These are phyloP conservation scores for Galaxea fascicularis DNA, from an alignment of 92 coral and sea anemone genomes.

Conservation along the genomic window DNA sequence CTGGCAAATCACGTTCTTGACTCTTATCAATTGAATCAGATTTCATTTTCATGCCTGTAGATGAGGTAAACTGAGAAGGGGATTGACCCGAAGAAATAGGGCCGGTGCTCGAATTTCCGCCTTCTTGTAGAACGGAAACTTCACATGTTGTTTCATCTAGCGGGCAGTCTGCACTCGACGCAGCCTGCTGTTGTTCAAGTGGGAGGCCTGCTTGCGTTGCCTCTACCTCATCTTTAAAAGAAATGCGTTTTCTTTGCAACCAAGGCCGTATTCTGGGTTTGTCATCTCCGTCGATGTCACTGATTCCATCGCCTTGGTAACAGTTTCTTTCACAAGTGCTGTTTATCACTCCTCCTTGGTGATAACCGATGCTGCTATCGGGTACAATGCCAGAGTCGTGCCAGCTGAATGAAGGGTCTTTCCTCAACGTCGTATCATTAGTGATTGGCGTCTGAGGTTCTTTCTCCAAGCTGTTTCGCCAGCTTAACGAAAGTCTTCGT, in stretches of 20 bases:
- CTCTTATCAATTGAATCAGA: not conserved
- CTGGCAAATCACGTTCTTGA: not conserved
- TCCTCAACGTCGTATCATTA: not conserved
- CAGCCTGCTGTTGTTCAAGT: not conserved
- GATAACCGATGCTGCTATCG: conserved; percentile 41
- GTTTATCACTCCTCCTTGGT: conserved; percentile 30
- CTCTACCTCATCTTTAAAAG: conserved; percentile 59
- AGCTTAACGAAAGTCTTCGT: conserved; percentile 28
- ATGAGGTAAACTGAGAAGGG: too few species aligned
- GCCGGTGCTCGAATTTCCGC: not conserved
- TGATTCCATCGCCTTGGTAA: not conserved
- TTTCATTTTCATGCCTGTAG: not conserved
- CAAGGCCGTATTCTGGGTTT: conserved; percentile 3
- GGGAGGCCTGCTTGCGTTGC: not conserved
- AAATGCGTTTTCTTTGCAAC: conserved; percentile 39
- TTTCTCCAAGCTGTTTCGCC: conserved; percentile 7
- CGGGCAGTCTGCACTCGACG: not conserved
- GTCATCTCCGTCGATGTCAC: not conserved
- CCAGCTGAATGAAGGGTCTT: conserved; percentile 21
- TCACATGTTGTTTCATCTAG: too few species aligned
- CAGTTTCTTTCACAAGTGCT: not conserved
- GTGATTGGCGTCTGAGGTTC: not conserved
- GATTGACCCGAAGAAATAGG: not conserved
- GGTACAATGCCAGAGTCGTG: conserved; percentile 72
- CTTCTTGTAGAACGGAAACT: not conserved